Conservation (phyloP, 2,888 invertebrate species). For the Helleia helle region DNA sequence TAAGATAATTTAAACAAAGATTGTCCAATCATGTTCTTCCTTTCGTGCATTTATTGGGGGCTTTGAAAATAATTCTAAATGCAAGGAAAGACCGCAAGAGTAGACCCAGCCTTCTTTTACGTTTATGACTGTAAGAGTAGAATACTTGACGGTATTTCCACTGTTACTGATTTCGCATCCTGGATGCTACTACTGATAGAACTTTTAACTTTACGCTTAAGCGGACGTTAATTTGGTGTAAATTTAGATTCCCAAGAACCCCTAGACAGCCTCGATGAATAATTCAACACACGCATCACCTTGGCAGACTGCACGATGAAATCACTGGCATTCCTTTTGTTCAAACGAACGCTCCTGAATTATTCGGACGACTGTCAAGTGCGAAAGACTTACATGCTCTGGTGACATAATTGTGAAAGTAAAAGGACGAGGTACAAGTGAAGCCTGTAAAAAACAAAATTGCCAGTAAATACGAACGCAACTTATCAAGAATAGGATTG, state of each 20-base stretch:
- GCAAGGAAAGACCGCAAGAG: too few species aligned
- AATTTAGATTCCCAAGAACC: slow-evolving; percentile 7
- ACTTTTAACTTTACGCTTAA: background rate
- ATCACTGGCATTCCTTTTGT: slow-evolving; percentile 4
- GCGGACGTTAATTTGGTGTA: slow-evolving; percentile 8
- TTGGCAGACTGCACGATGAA: slow-evolving; percentile 7
- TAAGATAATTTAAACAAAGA: too few species aligned
- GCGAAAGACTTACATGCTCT: background rate
- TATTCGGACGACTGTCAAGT: background rate
- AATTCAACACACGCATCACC: slow-evolving; percentile 8
- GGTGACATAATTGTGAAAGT: background rate
- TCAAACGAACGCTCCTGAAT: background rate
- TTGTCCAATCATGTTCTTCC: too few species aligned
- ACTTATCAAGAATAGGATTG: too few species aligned
- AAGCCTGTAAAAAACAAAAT: too few species aligned
- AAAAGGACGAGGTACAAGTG: background rate
- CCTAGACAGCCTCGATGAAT: slow-evolving; percentile 6
- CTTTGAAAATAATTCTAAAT: too few species aligned
- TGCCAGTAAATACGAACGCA: too few species aligned
- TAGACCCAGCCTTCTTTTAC: too few species aligned
- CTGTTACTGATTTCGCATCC: too few species aligned
- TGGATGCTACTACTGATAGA: background rate
- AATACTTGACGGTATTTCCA: too few species aligned
- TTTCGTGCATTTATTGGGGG: too few species aligned
- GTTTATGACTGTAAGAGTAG: too few species aligned